Percentiles rank a stretch among this genome's conserved stretches.
Evolutionary conservation across 2,797 vertebrate species (phyloP).

Genomic region (Gambusia yucatana): DNA sequence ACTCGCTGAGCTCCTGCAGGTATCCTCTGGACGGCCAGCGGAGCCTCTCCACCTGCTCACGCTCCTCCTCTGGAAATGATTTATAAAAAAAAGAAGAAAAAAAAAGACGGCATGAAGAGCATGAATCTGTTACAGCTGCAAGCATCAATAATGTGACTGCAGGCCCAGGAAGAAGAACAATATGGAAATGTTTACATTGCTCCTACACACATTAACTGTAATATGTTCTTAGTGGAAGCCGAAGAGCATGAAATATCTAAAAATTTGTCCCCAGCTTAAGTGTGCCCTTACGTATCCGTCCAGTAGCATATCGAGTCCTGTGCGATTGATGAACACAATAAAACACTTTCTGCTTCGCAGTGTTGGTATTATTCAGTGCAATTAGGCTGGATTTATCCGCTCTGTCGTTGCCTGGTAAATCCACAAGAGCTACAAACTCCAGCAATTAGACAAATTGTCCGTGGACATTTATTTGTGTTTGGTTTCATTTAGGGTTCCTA

Average conservation of each 20-base stretch:
- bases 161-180: neutral
- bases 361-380: slow-evolving; percentile 31
- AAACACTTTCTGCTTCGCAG: slow-evolving; percentile 42
- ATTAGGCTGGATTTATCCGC: neutral
- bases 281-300: slow-evolving; percentile 58
- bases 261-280: slow-evolving; percentile 23
- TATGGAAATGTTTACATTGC: slow-evolving; percentile 15
- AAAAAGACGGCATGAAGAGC: neutral
- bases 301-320: slow-evolving; percentile 36
- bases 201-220: neutral
- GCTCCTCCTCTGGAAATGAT: slow-evolving; percentile 88
- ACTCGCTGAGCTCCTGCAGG: slow-evolving; percentile 95
- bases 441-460: slow-evolving; percentile 12
- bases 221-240: slow-evolving; percentile 1
- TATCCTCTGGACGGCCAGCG: slow-evolving; percentile 94
- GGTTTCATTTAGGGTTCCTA: neutral
- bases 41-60: slow-evolving; percentile 91
- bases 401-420: slow-evolving; percentile 11
- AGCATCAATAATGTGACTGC: neutral
- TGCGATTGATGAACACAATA: slow-evolving; percentile 59
- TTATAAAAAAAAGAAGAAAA: slow-evolving; percentile 1
- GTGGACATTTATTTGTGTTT: neutral
- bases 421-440: slow-evolving; percentile 1
- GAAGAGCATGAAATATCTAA: slow-evolving; percentile 14
- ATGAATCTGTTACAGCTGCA: neutral